Evolutionary conservation across 2,888 invertebrate genomes (phyloP), one percentile per base, ranked within the genome.

Genomic region (Biston stratarius): DNA sequence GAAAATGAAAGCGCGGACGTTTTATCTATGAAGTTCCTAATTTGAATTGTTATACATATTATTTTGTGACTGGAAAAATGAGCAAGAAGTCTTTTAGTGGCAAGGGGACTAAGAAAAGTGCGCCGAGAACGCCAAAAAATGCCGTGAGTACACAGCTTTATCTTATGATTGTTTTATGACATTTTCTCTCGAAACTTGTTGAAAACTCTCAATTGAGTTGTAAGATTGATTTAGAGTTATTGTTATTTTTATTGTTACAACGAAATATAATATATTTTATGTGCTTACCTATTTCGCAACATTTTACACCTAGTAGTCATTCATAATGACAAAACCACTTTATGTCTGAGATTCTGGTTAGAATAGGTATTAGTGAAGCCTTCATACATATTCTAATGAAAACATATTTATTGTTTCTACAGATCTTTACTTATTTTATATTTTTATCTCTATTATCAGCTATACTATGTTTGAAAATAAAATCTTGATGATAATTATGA

Each of bases 1-100:
- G 57, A 85, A 85, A 83, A 86, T 85, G 87, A 74, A 74, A 77
- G 81, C 79, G 77, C 75, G 75, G 63, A 74, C 59, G 63, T 60
- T 60, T 57, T 24, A 5, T 38, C 9, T 47, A 51, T 45, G 48
- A 56, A 56, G 67, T 68, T 63, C 49, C 45, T 63, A 45, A 48
- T 64, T 64, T 63, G 53, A 64, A 58, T 56, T 40, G 14, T 56
- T 45, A n/a, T n/a, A n/a, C n/a, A n/a, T 45, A 14, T 34, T 14
- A 24, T 56, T 24, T 11, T 52, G 63, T 70, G 45, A 40, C 62
- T 65, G 73, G 71, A 67, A 81, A 78, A 75, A 85, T 85, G 83
- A 83, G 76, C 59, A 79, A 77, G 61, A 80, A 77, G 51, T 75
- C 75, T 15, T 67, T 74, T 12, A 78, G 74, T 75, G 79, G 77